Conservation (phyloP, 2,797 vertebrate species). For the Molossus molossus region DNA sequence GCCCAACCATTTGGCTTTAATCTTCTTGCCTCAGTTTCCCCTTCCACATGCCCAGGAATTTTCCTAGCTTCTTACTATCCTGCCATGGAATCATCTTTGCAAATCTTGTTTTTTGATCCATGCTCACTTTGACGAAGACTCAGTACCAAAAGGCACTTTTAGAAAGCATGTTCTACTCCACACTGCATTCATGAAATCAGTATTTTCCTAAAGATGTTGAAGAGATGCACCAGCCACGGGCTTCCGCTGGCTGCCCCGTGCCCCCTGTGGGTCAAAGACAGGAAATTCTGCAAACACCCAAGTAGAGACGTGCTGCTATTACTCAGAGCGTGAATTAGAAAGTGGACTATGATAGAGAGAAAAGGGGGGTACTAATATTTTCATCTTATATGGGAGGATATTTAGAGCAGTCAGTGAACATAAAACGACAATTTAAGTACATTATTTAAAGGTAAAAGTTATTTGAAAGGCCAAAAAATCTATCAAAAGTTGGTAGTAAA, state of each 20-base stretch:
- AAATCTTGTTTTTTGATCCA: neutral
- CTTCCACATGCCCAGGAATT: neutral
- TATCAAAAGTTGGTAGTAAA: neutral
- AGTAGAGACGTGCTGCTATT: neutral
- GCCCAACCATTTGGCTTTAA: too few relatives aligned
- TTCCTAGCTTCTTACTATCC: neutral
- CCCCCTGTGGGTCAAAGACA: neutral
- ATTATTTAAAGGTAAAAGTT: neutral
- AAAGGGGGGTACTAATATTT: neutral
- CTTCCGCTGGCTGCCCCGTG: neutral
- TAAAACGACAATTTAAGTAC: neutral
- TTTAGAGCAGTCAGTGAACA: neutral
- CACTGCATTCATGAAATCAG: neutral
- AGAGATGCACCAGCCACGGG: neutral
- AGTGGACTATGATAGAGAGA: neutral
- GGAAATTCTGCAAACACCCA: neutral
- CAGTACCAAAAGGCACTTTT: neutral
- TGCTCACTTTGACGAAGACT: neutral
- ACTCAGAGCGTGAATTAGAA: neutral
- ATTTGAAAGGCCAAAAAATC: neutral
- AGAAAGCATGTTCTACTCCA: neutral
- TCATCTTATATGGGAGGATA: neutral
- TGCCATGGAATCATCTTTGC: neutral
- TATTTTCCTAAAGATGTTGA: neutral
- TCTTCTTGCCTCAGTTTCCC: too few relatives aligned